Evolutionary conservation across 2,888 invertebrate species (phyloP).

Genomic region (Lasioglossum villosulum): DNA sequence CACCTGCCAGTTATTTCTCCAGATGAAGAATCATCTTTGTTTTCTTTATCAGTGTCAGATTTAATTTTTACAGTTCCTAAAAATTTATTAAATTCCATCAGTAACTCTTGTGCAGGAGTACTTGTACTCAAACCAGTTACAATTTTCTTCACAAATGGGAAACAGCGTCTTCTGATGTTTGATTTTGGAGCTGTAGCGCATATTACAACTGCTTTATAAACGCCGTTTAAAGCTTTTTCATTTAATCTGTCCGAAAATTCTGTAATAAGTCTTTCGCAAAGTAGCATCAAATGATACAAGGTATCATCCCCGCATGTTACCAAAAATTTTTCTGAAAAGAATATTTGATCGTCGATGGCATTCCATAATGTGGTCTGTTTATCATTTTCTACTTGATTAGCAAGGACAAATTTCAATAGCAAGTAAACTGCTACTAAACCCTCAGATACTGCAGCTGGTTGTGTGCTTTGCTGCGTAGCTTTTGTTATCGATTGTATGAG

Average conservation of each 20-base stretch:
- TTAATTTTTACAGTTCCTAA: conserved; percentile 88
- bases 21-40: conserved; percentile 79
- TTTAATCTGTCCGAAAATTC: conserved; percentile 89
- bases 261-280: conserved; percentile 90
- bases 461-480: conserved; percentile 90
- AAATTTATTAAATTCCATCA: conserved; percentile 88
- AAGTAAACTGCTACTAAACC: conserved; percentile 89
- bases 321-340: conserved; percentile 93
- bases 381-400: conserved; percentile 84
- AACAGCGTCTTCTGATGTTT: conserved; percentile 88
- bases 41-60: conserved; percentile 83
- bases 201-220: conserved; percentile 90
- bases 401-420: conserved; percentile 87
- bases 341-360: conserved; percentile 90
- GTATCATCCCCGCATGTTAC: conserved; percentile 90
- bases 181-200: conserved; percentile 88
- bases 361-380: conserved; percentile 88
- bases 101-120: conserved; percentile 87
- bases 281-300: conserved; percentile 89
- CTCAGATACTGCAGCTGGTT: conserved; percentile 89
- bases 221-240: conserved; percentile 87
- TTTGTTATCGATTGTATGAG: conserved; percentile 90
- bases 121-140: conserved; percentile 87
- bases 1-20: conserved; percentile 86
- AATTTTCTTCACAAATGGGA: conserved; percentile 87